Evolutionary conservation across 1,140 invertebrate genomes (phyloP), one percentile per base, ranked within the genome.

Genomic region (Melanaphis sacchari): DNA sequence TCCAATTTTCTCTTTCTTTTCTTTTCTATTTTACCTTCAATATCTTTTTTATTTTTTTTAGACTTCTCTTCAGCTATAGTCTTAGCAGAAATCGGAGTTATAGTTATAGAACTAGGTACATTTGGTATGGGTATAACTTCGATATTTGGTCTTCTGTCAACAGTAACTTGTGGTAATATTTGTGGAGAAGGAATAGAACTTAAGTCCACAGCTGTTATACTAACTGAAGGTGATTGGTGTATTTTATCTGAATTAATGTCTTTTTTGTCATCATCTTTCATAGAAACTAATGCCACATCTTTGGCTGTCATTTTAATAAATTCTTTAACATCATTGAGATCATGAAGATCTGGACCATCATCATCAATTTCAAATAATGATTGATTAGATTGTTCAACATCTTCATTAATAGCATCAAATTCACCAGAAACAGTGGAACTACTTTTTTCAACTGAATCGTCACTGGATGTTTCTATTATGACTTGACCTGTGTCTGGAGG

Each of bases 61-160:
- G 95, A 96, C 89, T 96, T 96, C 36, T 97, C 97, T 93, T 97
- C 97, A 90, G 95, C 95, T 49, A 96, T 94, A 6, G 95, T 95
- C 94, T 96, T 96, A 93, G 95, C 95, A 95, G 96, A 52, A 95
- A 96, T 94, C 9, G 98, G 97, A 0, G 98, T 98, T 81, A 98
- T 98, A 0, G 98, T 98, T 38, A 98, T 97, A 6, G 97, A 97
- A 95, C 97, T 97, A 18, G 97, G 96, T 49, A 97, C 95, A 52
- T 96, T 96, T 6, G 97, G 95, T 26, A 96, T 96, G 0, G 96
- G 95, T 46, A 94, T 93, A 54, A 93, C 91, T 93, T 93, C 91
- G n/a, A 93, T 82, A 91, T 91, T 85, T 49, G 82, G 93, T 22
- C 88, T 49, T 43, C 89, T 90, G 18, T 93, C 91, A 49, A 93